phyloP scores from a whole-genome alignment of 2,888 invertebrate genomes.

The Drosophila yooni region DNA sequence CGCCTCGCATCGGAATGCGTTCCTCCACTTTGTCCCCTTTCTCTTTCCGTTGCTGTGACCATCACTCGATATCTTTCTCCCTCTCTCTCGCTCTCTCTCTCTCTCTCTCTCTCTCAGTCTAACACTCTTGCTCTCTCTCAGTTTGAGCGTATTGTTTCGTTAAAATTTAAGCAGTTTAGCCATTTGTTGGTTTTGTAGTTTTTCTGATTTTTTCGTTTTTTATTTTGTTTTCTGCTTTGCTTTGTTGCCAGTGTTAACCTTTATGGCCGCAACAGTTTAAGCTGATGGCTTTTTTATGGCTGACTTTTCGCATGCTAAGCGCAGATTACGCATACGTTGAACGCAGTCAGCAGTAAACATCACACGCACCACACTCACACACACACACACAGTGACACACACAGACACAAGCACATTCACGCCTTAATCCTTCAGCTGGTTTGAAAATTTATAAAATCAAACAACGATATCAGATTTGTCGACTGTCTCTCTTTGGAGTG shows the following conservation, averaged over 20 bases:
- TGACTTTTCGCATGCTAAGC: conserved; percentile 79
- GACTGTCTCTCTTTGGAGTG: conserved; percentile 8
- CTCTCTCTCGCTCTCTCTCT: neutral
- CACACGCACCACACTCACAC: conserved; percentile 45
- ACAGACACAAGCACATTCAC: neutral
- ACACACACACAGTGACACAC: neutral
- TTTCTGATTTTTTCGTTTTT: conserved; percentile 17
- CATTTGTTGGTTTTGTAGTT: conserved; percentile 45
- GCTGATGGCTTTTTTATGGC: conserved; percentile 77
- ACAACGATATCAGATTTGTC: conserved; percentile 43
- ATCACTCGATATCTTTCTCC: neutral
- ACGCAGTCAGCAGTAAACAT: conserved; percentile 49
- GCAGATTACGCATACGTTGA: conserved; percentile 76
- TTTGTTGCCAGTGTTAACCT: conserved; percentile 69
- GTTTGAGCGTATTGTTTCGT: conserved; percentile 72
- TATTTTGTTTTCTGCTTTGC: conserved; percentile 28
- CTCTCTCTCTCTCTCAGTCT: neutral
- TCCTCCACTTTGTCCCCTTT: neutral
- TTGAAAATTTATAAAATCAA: conserved; percentile 56
- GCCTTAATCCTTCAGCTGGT: conserved; percentile 22
- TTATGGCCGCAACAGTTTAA: conserved; percentile 80
- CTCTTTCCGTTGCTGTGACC: neutral
- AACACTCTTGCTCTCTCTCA: conserved; percentile 10
- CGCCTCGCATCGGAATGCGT: conserved; percentile 60
- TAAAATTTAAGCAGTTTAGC: conserved; percentile 75